Conservation (phyloP, 2,113 vertebrate species). For the Pseudorectes ferrugineus region DNA sequence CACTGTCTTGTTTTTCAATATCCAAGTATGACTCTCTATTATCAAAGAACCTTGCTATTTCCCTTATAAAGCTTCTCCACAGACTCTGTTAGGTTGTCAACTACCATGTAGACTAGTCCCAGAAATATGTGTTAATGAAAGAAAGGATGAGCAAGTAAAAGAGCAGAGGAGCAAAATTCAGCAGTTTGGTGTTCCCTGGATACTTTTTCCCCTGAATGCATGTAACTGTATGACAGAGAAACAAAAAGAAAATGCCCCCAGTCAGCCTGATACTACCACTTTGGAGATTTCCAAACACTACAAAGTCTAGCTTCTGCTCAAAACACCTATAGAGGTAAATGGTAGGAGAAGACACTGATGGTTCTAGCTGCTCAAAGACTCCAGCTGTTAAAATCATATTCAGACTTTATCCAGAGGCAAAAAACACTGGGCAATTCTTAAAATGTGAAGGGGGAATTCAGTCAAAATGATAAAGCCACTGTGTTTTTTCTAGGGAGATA, state of each 20-base stretch:
- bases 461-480: background rate
- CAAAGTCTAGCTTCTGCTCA: background rate
- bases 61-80: background rate
- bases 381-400: background rate
- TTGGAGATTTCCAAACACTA: background rate
- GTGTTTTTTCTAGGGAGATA: background rate
- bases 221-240: background rate
- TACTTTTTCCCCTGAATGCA: background rate
- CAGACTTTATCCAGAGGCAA: background rate
- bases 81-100: background rate
- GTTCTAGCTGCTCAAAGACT: background rate
- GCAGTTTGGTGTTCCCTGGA: background rate
- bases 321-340: background rate
- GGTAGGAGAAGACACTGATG: background rate
- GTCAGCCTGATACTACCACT: background rate
- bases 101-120: background rate
- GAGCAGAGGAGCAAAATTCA: background rate
- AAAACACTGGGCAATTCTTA: background rate
- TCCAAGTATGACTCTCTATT: background rate
- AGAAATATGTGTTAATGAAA: background rate
- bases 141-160: background rate
- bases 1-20: background rate
- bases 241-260: background rate
- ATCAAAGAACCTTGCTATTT: background rate
- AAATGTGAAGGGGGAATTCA: background rate